A percentile compares a stretch with the other conserved stretches of the same genome.
Evolutionary conservation across 1,140 invertebrate genomes (phyloP).

Genomic region (Drosophila ironensis): DNA sequence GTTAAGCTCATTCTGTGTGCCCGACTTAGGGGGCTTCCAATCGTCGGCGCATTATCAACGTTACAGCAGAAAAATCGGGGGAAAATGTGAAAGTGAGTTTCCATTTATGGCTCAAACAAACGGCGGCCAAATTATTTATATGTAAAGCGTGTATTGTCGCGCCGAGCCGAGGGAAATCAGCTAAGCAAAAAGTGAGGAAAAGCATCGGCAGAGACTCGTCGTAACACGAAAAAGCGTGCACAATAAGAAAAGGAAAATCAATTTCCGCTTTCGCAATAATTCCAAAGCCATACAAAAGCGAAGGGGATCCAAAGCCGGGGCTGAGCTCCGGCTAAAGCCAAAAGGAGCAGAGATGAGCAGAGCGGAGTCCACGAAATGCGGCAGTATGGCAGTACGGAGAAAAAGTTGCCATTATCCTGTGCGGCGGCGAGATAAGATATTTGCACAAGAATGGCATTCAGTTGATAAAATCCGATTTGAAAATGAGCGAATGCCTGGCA

Average conservation of each 20-base stretch:
- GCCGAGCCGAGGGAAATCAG: constrained; percentile 32
- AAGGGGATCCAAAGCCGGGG: constrained; percentile 49
- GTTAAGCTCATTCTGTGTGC: constrained; percentile 1
- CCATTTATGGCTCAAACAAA: constrained; percentile 15
- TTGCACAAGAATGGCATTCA: constrained; percentile 80
- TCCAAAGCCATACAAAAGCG: constrained; percentile 74
- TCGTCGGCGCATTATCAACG: constrained; percentile 26
- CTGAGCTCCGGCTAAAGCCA: constrained; percentile 47
- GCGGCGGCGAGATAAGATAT: constrained; percentile 73
- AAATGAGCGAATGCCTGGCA: constrained; percentile 80
- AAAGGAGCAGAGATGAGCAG: constrained; percentile 1
- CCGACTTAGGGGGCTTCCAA: constrained; percentile 18
- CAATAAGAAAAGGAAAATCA: constrained; percentile 78
- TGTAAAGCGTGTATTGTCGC: constrained; percentile 23
- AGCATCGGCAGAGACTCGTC: constrained; percentile 39
- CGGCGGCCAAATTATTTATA: constrained; percentile 25
- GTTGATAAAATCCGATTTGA: constrained; percentile 80
- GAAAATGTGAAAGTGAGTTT: constrained; percentile 8
- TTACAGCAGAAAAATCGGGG: constrained; percentile 11
- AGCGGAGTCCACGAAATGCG: no score
- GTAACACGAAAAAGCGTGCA: constrained; percentile 54
- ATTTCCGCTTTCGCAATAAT: constrained; percentile 79
- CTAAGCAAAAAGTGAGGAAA: constrained; percentile 29
- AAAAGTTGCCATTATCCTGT: constrained; percentile 75
- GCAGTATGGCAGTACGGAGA: constrained; percentile 6